Percentiles rank a stretch among this genome's conserved stretches.
These are phyloP conservation scores for Leucoptera coffeella DNA, from an alignment of 2,888 invertebrate species.

Conservation along the genomic window DNA sequence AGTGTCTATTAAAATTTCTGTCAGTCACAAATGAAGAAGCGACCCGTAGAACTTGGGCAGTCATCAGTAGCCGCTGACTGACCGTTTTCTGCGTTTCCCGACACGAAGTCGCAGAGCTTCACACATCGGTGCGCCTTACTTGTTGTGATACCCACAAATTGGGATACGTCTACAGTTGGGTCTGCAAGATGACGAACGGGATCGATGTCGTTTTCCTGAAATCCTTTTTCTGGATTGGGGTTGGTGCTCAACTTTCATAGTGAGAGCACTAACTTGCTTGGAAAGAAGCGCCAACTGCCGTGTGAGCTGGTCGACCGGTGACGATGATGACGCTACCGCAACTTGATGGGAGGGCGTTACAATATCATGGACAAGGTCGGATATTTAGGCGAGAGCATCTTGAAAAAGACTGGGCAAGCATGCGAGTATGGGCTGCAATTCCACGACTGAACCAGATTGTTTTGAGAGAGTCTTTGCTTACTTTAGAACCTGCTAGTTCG, in stretches of 20 bases:
- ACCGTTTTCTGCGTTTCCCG: slow-evolving; percentile 8
- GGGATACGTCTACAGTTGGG: neutral
- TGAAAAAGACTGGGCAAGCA: neutral
- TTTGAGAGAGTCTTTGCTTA: slow-evolving; percentile 1
- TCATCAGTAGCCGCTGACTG: slow-evolving; percentile 10
- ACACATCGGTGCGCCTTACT: slow-evolving; percentile 5
- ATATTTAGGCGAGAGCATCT: neutral
- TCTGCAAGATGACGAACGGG: neutral
- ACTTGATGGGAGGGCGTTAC: neutral
- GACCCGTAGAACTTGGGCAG: slow-evolving; percentile 9
- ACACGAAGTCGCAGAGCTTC: slow-evolving; percentile 5
- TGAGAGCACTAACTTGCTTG: too few species aligned
- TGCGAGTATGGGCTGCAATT: neutral
- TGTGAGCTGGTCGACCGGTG: neutral
- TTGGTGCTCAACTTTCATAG: too few species aligned
- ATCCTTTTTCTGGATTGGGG: too few species aligned
- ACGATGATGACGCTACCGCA: neutral
- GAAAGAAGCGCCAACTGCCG: too few species aligned
- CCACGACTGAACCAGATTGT: slow-evolving; percentile 3
- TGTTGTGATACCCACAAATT: neutral
- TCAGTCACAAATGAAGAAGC: slow-evolving; percentile 10
- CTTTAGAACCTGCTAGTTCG: slow-evolving; percentile 1
- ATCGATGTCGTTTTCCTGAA: neutral
- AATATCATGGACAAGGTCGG: neutral
- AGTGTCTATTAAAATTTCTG: slow-evolving; percentile 9